Base-by-base conservation (phyloP, 2,797 vertebrate genomes). In the Yasuhikotakia modesta region DNA sequence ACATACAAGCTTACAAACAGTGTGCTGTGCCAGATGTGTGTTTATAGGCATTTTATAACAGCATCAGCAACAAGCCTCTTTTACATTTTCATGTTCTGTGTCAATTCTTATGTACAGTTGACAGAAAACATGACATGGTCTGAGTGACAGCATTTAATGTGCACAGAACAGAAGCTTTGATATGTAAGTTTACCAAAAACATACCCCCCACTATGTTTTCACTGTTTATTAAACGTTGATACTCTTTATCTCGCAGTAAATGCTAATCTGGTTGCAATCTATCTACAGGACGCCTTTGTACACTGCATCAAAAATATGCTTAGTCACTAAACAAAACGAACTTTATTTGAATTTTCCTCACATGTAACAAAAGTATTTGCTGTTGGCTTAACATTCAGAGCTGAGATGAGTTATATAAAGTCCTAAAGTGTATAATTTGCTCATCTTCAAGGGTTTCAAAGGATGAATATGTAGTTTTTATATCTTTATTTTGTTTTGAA, bases 371-470 rank as follows among this genome's bases (percentile, higher is more conserved):
- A 2, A 46, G 16, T 1, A 12, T 65, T 55, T 60, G 64, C 12
- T 43, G 48, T 11, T 66, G 43, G 22, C 50, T 76, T 57, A 53
- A 39, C 46, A 52, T 52, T 52, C 27, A 35, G 4, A 43, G 11
- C 3, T 48, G 71, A 0, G 55, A 66, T 45, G 16, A 27, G 16
- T 66, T 66, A 53, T 52, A 5, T 24, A 30, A 75, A 13, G 2
- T 21, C 53, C 4, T 13, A 14, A 65, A 65, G 46, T 55, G 6
- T 61, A 21, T 35, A 17, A 5, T 65, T 24, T 24, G 24, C 17
- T 66, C 30, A 65, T 32, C 32, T 14, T 32, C 8, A 35, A 35
- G 65, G 61, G 30, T 43, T 75, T 43, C 50, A 27, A 57, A 48
- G 30, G 17, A 46, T 50, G 4, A 22, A 58, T 24, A 22, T 22